These are phyloP conservation scores for Rousettus leschenaultii DNA, from an alignment of 2,113 vertebrate genomes.

Conservation along the genomic window DNA sequence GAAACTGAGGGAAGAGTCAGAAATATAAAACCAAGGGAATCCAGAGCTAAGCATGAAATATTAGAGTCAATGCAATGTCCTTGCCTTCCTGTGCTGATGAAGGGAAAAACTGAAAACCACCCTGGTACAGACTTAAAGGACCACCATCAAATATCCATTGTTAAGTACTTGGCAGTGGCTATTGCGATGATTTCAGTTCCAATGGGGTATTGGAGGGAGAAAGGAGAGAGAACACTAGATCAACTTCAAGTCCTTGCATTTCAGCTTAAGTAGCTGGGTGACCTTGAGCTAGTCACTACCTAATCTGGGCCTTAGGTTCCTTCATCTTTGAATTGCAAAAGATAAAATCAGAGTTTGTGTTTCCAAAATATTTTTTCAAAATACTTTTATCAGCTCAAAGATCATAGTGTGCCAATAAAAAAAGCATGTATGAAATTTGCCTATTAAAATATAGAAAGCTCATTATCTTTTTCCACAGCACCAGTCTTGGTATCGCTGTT, in stretches of 20 bases:
- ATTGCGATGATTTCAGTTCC: conserved; percentile 62
- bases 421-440: neutral
- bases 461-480: neutral
- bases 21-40: conserved; percentile 69
- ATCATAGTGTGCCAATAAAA: neutral
- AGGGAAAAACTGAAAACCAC: conserved; percentile 60
- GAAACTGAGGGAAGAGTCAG: conserved; percentile 65
- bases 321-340: neutral
- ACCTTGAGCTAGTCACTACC: conserved; percentile 60
- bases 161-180: conserved; percentile 60
- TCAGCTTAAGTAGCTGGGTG: conserved; percentile 40
- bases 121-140: conserved; percentile 53
- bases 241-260: conserved; percentile 26
- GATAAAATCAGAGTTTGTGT: conserved; percentile 24
- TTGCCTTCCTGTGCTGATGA: conserved; percentile 72
- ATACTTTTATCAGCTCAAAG: neutral
- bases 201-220: conserved; percentile 19
- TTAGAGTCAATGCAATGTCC: conserved; percentile 61
- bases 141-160: conserved; percentile 65
- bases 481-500: neutral
- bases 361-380: neutral
- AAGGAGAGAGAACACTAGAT: conserved; percentile 37
- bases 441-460: neutral
- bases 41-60: conserved; percentile 74
- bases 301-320: neutral